Evolutionary conservation across 2,113 vertebrate genomes (phyloP).

Genomic region (Hiodon alosoides): DNA sequence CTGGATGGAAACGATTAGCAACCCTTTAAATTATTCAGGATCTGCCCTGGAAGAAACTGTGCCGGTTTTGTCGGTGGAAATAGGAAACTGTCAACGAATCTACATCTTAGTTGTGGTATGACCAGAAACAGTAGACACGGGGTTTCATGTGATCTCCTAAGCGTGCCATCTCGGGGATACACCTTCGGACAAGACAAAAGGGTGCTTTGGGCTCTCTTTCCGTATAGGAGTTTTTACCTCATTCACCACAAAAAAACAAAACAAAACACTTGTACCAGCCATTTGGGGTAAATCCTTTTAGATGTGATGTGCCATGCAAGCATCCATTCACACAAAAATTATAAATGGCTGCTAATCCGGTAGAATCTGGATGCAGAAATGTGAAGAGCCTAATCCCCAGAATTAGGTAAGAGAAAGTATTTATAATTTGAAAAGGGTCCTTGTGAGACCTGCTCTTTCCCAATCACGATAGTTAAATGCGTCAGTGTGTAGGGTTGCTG

Average conservation of each 20-base stretch:
- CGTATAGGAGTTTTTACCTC: background rate
- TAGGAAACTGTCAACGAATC: conserved; percentile 9
- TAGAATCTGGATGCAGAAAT: conserved; percentile 17
- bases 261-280: too few relatives aligned
- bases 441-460: conserved; percentile 38
- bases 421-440: conserved; percentile 21
- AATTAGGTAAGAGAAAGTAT: conserved; percentile 27
- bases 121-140: conserved; percentile 12
- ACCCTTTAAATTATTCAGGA: conserved; percentile 32
- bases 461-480: conserved; percentile 28
- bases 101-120: conserved; percentile 20
- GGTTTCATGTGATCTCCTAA: conserved; percentile 21
- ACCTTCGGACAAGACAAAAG: too few relatives aligned
- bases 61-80: conserved; percentile 10
- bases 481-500: conserved; percentile 19
- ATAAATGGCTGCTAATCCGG: conserved; percentile 22
- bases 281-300: conserved; percentile 26
- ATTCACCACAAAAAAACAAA: too few relatives aligned
- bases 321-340: conserved; percentile 29
- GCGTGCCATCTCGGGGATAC: background rate
- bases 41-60: conserved; percentile 22
- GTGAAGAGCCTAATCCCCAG: conserved; percentile 27
- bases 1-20: conserved; percentile 40
- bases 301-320: conserved; percentile 12
- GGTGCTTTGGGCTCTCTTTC: background rate